phyloP scores from a whole-genome alignment of 2,888 invertebrate genomes.

The Anodontia alba region DNA sequence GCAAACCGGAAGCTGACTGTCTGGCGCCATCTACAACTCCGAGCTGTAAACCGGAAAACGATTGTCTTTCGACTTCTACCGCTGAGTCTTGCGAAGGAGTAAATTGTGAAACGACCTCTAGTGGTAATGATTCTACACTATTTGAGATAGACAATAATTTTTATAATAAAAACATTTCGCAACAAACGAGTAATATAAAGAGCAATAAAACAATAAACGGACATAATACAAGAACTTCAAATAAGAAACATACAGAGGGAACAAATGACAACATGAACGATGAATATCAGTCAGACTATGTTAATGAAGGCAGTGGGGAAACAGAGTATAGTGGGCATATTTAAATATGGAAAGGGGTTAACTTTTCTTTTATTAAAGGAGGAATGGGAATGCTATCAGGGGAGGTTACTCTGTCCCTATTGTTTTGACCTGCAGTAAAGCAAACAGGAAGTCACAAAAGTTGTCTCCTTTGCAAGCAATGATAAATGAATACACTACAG shows the following conservation, averaged over 20 bases:
- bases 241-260: no score
- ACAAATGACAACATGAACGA: background rate
- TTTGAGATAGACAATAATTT: no score
- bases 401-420: no score
- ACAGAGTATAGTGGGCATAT: background rate
- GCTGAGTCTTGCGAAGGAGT: background rate
- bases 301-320: background rate
- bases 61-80: background rate
- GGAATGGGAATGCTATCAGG: no score
- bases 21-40: background rate
- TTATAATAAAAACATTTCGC: no score
- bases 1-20: conserved; percentile 59
- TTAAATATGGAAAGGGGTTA: no score
- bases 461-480: no score
- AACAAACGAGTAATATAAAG: no score
- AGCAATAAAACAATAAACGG: background rate
- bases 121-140: background rate
- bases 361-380: no score
- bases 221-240: background rate
- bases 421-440: no score
- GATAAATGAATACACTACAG: no score
- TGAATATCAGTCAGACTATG: background rate
- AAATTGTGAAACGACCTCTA: background rate
- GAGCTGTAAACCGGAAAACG: background rate
- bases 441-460: no score